A percentile compares a stretch with the other conserved stretches of the same genome.
These are phyloP conservation scores for Notothenia rossii DNA, from an alignment of 2,113 vertebrate species.

Conservation along the genomic window DNA sequence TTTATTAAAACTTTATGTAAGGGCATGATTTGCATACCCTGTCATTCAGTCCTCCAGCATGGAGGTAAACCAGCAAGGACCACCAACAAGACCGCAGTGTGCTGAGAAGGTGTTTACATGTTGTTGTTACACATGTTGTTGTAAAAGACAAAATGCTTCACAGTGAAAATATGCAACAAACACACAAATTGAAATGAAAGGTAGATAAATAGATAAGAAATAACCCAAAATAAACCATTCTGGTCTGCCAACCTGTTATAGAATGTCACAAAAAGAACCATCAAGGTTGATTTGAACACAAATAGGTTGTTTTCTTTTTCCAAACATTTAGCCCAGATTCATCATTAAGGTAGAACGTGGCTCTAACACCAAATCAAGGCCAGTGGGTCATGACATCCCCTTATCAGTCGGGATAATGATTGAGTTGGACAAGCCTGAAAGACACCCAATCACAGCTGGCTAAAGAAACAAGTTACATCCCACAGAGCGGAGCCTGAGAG, in stretches of 20 bases:
- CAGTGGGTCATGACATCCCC: conserved; percentile 27
- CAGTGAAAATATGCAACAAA: conserved; percentile 9
- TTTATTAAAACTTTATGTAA: conserved; percentile 18
- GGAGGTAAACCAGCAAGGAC: conserved; percentile 6
- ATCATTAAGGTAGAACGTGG: neutral
- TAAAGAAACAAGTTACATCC: conserved; percentile 57
- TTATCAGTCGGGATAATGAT: conserved; percentile 53
- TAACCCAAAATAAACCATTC: neutral
- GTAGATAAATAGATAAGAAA: neutral
- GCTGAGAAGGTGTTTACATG: conserved; percentile 3
- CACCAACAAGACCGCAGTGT: conserved; percentile 10
- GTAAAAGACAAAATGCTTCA: neutral
- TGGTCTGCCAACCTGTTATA: neutral
- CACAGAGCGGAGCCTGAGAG: conserved; percentile 40
- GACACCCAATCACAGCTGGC: conserved; percentile 22
- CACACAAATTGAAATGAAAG: neutral
- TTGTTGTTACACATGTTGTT: neutral
- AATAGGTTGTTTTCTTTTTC: neutral
- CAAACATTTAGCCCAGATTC: neutral
- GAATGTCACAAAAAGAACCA: conserved; percentile 2
- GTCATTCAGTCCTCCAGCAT: conserved; percentile 14
- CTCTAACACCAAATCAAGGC: conserved; percentile 19
- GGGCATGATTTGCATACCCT: conserved; percentile 43
- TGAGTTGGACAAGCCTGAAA: conserved; percentile 54
- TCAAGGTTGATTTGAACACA: conserved; percentile 1